phyloP scores from a whole-genome alignment of 2,113 vertebrate genomes.

The Psittacula cyanocephala region DNA sequence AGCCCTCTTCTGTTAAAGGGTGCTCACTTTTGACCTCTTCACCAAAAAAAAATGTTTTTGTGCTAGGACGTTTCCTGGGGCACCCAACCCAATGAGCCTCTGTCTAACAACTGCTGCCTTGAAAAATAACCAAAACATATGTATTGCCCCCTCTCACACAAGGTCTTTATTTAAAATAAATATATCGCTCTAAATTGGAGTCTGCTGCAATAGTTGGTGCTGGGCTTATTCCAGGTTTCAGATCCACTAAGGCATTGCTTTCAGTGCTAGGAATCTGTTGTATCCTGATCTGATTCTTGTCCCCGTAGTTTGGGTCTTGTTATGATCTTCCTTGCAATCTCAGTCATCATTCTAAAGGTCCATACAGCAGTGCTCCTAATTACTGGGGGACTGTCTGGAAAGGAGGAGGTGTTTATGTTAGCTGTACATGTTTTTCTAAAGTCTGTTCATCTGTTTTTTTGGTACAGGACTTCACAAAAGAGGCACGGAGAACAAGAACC shows the following conservation, averaged over 20 bases:
- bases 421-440: background rate
- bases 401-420: background rate
- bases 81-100: background rate
- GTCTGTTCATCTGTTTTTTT: background rate
- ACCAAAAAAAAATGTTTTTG: background rate
- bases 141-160: background rate
- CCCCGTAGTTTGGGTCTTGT: background rate
- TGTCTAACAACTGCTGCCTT: constrained; percentile 21
- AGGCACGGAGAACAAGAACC: background rate
- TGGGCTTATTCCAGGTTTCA: background rate
- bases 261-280: background rate
- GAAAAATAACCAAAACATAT: constrained; percentile 4
- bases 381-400: background rate
- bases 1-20: background rate
- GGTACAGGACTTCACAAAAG: background rate
- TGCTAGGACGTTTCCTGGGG: background rate
- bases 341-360: background rate
- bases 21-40: constrained; percentile 23
- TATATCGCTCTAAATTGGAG: background rate
- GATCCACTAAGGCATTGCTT: background rate
- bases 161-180: constrained; percentile 32
- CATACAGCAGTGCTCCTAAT: background rate
- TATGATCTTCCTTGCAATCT: background rate
- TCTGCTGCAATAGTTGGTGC: background rate
- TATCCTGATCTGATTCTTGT: background rate